Conservation (phyloP, 2,888 invertebrate genomes). For the Nomada fabriciana region DNA sequence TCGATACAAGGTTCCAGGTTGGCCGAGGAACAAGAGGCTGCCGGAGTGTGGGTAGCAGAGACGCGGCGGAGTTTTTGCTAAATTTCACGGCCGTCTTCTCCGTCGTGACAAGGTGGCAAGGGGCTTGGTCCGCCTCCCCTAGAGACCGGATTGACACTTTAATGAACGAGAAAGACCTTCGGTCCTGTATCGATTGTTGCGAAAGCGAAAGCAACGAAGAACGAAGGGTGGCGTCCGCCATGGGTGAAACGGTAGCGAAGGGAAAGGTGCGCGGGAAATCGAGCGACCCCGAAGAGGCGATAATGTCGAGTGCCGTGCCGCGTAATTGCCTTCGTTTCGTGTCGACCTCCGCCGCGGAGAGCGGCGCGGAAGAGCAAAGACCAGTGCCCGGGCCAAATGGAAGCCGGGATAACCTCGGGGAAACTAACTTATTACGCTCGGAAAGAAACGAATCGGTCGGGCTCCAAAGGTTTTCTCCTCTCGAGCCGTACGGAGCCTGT, state of each 20-base stretch:
- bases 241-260: slow-evolving; percentile 7
- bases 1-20: slow-evolving; percentile 51
- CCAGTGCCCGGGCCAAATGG: slow-evolving; percentile 54
- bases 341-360: slow-evolving; percentile 54
- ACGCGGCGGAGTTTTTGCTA: slow-evolving; percentile 66
- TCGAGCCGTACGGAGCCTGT: slow-evolving; percentile 14
- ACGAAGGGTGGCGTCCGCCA: slow-evolving; percentile 29
- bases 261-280: slow-evolving; percentile 71
- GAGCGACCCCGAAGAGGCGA: slow-evolving; percentile 74
- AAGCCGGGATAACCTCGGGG: slow-evolving; percentile 56
- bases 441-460: slow-evolving; percentile 53
- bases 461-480: slow-evolving; percentile 5
- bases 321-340: slow-evolving; percentile 81
- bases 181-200: slow-evolving; percentile 70
- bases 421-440: slow-evolving; percentile 65
- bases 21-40: slow-evolving; percentile 18
- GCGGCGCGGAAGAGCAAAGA: slow-evolving; percentile 60
- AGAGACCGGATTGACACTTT: slow-evolving; percentile 81
- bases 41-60: slow-evolving; percentile 10
- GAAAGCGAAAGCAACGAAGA: slow-evolving; percentile 67
- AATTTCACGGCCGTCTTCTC: slow-evolving; percentile 69
- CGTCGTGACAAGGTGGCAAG: slow-evolving; percentile 51
- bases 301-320: slow-evolving; percentile 78
- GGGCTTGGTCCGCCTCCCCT: slow-evolving; percentile 58
- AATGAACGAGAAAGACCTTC: slow-evolving; percentile 79